A percentile compares a stretch with the other conserved stretches of the same genome.
Conservation (phyloP, 1,140 invertebrate species). For the Bathynomus jamesi region DNA sequence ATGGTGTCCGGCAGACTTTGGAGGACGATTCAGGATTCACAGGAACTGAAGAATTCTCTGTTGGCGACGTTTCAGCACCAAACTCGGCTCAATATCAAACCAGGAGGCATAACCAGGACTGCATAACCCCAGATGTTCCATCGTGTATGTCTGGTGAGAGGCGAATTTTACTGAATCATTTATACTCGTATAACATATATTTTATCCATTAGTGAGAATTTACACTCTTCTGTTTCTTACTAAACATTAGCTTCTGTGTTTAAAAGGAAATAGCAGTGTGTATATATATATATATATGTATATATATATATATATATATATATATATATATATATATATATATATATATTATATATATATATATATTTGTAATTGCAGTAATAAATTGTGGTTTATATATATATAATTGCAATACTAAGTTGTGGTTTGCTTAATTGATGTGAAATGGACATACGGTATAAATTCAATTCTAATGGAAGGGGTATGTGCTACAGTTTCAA, state of each 20-base stretch:
- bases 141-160: constrained; percentile 44
- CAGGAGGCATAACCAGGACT: constrained; percentile 39
- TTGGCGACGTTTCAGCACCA: constrained; percentile 20
- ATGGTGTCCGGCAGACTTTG: constrained; percentile 5
- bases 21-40: constrained; percentile 18
- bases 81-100: constrained; percentile 14
- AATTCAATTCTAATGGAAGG: no score
- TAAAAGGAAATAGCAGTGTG: no score
- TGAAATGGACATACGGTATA: no score
- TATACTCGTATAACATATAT: no score
- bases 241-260: no score
- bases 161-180: no score
- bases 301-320: not conserved
- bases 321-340: not conserved
- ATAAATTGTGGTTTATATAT: no score
- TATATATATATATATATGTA: not conserved
- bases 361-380: not conserved
- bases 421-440: no score
- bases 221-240: no score
- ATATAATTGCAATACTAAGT: no score
- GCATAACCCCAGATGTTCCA: constrained; percentile 45
- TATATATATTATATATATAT: not conserved
- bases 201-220: no score
- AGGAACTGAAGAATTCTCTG: constrained; percentile 14
- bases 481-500: no score